phyloP scores from a whole-genome alignment of 2,888 invertebrate species.

The Gerosis bhagava region DNA sequence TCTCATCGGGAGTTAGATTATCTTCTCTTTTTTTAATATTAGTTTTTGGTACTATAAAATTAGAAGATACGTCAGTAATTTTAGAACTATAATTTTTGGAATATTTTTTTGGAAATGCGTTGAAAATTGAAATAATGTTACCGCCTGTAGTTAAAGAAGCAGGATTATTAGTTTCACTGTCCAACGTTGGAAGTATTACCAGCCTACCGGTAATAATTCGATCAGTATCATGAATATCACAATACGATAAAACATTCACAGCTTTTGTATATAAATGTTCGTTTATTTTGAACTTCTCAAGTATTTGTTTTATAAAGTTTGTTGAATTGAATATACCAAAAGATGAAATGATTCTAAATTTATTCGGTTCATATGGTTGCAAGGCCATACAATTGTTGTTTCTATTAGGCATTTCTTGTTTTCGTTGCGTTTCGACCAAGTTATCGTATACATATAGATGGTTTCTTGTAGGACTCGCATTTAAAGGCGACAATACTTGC shows the following conservation, averaged over 20 bases:
- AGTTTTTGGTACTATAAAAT: too few species aligned
- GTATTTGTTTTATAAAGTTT: neutral
- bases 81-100: too few species aligned
- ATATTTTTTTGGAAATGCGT: too few species aligned
- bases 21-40: too few species aligned
- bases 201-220: too few species aligned
- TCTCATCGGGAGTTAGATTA: too few species aligned
- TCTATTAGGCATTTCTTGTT: neutral
- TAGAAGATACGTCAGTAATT: too few species aligned
- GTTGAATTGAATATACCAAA: neutral
- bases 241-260: too few species aligned
- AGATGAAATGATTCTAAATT: neutral
- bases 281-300: neutral
- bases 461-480: too few species aligned
- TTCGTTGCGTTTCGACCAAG: neutral
- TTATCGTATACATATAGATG: neutral
- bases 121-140: constrained; percentile 12
- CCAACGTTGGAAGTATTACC: neutral
- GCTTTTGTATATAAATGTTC: too few species aligned
- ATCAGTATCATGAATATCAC: too few species aligned
- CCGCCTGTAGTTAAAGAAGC: neutral
- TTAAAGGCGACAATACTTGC: too few species aligned
- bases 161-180: neutral
- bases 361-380: constrained; percentile 35
- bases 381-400: constrained; percentile 37